Conservation (phyloP, 2,888 invertebrate genomes). For the Alloplasta piceator region DNA sequence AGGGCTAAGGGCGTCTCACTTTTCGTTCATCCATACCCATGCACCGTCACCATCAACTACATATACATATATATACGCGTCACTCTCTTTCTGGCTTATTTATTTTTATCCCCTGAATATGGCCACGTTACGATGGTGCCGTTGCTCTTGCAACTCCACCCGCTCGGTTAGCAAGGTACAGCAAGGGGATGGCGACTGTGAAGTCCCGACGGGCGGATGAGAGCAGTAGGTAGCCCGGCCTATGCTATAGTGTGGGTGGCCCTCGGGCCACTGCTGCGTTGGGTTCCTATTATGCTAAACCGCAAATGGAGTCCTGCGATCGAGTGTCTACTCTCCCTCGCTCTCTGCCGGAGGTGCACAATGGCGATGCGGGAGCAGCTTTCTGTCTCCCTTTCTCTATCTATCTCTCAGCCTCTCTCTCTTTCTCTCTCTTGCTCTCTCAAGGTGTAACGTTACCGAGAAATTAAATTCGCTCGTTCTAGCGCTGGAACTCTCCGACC, state of each 20-base stretch:
- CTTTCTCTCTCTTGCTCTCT: constrained; percentile 68
- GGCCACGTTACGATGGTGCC: constrained; percentile 58
- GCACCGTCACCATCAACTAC: constrained; percentile 16
- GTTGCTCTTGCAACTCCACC: constrained; percentile 61
- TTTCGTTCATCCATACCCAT: constrained; percentile 35
- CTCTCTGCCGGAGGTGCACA: constrained; percentile 75
- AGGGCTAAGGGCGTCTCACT: constrained; percentile 54
- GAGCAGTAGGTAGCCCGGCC: constrained; percentile 50
- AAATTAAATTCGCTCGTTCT: constrained; percentile 80
- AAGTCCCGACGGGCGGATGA: constrained; percentile 58
- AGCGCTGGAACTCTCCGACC: constrained; percentile 61
- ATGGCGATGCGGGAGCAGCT: constrained; percentile 69
- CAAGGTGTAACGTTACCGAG: constrained; percentile 82
- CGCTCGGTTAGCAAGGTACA: constrained; percentile 48
- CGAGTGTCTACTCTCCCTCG: constrained; percentile 80
- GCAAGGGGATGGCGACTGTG: constrained; percentile 54
- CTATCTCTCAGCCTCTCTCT: constrained; percentile 60
- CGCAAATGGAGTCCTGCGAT: constrained; percentile 83
- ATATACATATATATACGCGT: constrained; percentile 32
- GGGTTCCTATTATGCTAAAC: constrained; percentile 83
- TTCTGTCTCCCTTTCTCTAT: constrained; percentile 61
- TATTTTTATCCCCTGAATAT: constrained; percentile 71
- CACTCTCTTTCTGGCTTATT: constrained; percentile 67
- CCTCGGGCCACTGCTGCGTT: constrained; percentile 77
- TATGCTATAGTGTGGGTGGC: constrained; percentile 67